phyloP scores from a whole-genome alignment of 1,140 invertebrate genomes.

The Formica selysi region DNA sequence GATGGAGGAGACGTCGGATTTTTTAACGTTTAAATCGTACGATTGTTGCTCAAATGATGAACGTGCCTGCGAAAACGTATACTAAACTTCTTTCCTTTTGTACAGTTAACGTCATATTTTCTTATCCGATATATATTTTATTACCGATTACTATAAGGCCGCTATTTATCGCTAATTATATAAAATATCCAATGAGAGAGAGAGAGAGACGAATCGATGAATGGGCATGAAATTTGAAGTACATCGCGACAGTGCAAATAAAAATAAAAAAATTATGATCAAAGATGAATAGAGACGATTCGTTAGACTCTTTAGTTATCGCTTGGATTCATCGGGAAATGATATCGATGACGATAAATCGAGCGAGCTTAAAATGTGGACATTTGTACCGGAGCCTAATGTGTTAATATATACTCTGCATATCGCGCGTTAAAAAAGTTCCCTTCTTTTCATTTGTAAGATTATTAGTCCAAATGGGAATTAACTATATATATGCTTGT shows the following conservation, averaged over 20 bases:
- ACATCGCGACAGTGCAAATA: neutral
- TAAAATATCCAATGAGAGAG: too few relatives aligned
- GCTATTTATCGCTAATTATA: too few relatives aligned
- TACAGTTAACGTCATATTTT: neutral
- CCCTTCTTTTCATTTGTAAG: neutral
- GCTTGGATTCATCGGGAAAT: neutral
- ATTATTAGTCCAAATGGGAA: neutral
- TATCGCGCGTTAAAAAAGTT: neutral
- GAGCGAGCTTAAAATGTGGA: neutral
- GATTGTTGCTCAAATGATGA: neutral
- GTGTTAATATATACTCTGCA: neutral
- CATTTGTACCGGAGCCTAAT: neutral
- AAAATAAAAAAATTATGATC: neutral
- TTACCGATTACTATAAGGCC: neutral
- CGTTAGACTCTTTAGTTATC: neutral
- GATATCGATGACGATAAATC: neutral
- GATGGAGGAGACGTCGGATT: neutral
- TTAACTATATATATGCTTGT: neutral
- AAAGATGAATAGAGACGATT: neutral
- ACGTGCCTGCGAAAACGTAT: too few relatives aligned
- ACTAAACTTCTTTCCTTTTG: neutral
- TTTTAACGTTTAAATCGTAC: neutral
- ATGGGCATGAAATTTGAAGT: constrained; percentile 2
- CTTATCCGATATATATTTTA: neutral
- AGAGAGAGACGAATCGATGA: neutral